Conservation (phyloP, 1,140 invertebrate species). For the Cylas formicarius region DNA sequence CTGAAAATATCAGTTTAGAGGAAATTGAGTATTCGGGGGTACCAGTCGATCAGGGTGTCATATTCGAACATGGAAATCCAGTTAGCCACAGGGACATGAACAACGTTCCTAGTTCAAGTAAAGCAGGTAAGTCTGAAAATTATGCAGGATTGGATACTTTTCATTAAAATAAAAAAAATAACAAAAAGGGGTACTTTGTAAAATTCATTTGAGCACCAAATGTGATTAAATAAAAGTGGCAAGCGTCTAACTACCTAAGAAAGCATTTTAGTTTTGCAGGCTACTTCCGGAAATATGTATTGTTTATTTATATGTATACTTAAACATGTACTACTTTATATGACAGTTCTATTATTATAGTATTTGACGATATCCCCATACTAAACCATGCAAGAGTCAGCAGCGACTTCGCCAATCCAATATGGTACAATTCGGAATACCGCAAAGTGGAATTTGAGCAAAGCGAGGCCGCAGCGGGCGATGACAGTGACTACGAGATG, state of each 20-base stretch:
- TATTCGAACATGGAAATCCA: slow-evolving; percentile 46
- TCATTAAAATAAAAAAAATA: too few relatives aligned
- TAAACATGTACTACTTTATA: background rate
- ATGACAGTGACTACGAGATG: slow-evolving; percentile 41
- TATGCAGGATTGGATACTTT: too few relatives aligned
- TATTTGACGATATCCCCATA: slow-evolving; percentile 17
- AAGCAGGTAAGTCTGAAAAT: slow-evolving; percentile 18
- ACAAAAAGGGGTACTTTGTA: too few relatives aligned
- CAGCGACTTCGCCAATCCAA: slow-evolving; percentile 37
- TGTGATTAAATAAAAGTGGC: too few relatives aligned
- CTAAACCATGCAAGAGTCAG: slow-evolving; percentile 11
- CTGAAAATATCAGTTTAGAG: slow-evolving; percentile 32
- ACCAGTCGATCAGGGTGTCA: slow-evolving; percentile 19
- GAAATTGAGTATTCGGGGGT: slow-evolving; percentile 32
- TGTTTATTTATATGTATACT: too few relatives aligned
- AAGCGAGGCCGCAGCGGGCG: slow-evolving; percentile 21
- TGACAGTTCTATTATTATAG: background rate
- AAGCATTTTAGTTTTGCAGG: too few relatives aligned
- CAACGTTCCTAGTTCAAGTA: slow-evolving; percentile 18
- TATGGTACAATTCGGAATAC: slow-evolving; percentile 52
- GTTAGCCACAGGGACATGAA: slow-evolving; percentile 47
- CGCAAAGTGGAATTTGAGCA: slow-evolving; percentile 46
- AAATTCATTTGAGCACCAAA: too few relatives aligned
- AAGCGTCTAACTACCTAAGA: too few relatives aligned
- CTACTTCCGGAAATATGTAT: too few relatives aligned